Conservation (phyloP, 1,140 invertebrate species). For the Drosophila biarmipes region DNA sequence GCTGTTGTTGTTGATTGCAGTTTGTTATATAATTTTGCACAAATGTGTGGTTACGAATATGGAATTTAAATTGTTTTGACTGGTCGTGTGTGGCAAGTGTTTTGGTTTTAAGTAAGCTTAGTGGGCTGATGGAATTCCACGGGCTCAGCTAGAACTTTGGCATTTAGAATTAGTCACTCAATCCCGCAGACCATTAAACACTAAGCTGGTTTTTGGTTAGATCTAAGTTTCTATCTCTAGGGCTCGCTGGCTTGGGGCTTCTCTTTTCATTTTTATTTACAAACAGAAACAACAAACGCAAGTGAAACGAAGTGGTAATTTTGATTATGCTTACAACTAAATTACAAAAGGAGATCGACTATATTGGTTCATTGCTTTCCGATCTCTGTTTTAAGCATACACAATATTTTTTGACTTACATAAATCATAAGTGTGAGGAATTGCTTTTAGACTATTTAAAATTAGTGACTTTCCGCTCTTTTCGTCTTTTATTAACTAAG, state of each 20-base stretch:
- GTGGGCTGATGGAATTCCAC: constrained; percentile 1
- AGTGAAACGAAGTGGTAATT: constrained; percentile 42
- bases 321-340: constrained; percentile 60
- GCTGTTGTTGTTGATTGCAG: constrained; percentile 24
- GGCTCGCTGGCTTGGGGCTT: not conserved
- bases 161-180: constrained; percentile 29
- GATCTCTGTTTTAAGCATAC: constrained; percentile 16
- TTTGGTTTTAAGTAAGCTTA: constrained; percentile 31
- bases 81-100: constrained; percentile 25
- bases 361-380: constrained; percentile 42
- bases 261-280: constrained; percentile 30
- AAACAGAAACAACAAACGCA: constrained; percentile 32
- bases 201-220: constrained; percentile 20
- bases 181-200: constrained; percentile 6
- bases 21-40: constrained; percentile 44
- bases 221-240: constrained; percentile 12
- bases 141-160: constrained; percentile 4
- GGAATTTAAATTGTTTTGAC: constrained; percentile 1
- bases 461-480: constrained; percentile 13
- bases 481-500: constrained; percentile 19
- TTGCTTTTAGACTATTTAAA: constrained; percentile 3
- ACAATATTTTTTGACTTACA: constrained; percentile 17
- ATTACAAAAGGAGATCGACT: constrained; percentile 45
- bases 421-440: constrained; percentile 19
- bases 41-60: constrained; percentile 31